These are phyloP conservation scores for Heteromormyrus szaboi DNA, from an alignment of 2,797 vertebrate species.

Conservation along the genomic window DNA sequence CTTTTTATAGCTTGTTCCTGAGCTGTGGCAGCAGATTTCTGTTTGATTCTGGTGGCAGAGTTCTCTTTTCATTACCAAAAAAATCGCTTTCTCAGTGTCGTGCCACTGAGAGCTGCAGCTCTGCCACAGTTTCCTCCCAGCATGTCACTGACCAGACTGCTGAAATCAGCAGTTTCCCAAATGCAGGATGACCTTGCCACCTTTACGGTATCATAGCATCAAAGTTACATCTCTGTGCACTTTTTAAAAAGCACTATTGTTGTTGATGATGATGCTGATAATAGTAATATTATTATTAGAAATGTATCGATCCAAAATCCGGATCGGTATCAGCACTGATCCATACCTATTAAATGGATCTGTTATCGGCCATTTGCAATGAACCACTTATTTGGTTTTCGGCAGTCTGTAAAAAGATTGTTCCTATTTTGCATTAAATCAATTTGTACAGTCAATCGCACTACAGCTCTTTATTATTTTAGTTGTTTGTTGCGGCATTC, in stretches of 20 bases:
- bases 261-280: neutral
- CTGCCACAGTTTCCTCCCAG: neutral
- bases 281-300: neutral
- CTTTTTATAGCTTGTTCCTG: neutral
- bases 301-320: neutral
- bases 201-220: neutral
- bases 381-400: neutral
- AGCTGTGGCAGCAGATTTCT: neutral
- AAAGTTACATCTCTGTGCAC: neutral
- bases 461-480: neutral
- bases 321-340: neutral
- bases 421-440: neutral
- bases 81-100: neutral
- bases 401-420: neutral
- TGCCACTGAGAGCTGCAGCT: neutral
- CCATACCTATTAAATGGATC: neutral
- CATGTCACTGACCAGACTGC: neutral
- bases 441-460: neutral
- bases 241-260: neutral
- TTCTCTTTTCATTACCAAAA: neutral
- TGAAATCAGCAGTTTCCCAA: neutral
- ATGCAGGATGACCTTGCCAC: neutral
- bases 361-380: neutral
- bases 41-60: neutral
- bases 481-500: neutral